Evolutionary conservation across 2,113 vertebrate species (phyloP), one percentile per base, ranked within the genome.

Genomic region (Tangachromis dhanisi): DNA sequence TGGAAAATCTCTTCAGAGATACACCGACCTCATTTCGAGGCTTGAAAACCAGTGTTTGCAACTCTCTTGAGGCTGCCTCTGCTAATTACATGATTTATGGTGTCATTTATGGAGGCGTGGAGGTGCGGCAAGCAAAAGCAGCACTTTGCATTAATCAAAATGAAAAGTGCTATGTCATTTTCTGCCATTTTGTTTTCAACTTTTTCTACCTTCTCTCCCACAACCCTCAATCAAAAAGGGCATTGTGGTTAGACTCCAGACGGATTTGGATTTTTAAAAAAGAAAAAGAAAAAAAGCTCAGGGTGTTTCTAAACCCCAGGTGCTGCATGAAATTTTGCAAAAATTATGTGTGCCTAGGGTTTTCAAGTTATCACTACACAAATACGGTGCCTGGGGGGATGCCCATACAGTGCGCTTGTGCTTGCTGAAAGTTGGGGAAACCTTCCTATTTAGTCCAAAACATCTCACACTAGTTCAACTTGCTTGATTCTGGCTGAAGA

Each of bases 31-130:
- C 68, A 83, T 92, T 94, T 89, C 45, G 55, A 83, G 63, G 80
- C 84, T 88, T 83, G 54, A 53, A 89, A 89, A 86, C 66, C 24
- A 79, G 66, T 54, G 61, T 86, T 89, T 21, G 31, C 24, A 68
- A 66, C 59, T 86, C 88, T 82, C 73, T 38, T 16, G 81, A 66
- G 87, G 68, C 66, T 88, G 85, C 66, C 66, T 26, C 38, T 29
- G 83, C 86, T 90, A 95, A 93, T 94, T 87, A 76, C 31, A 81
- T 91, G 91, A 94, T 93, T 92, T 93, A 95, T 91, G 84, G 89
- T 21, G 71, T 89, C 80, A 81, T 90, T 92, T 93, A 91, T 80
- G 83, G 85, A 84, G 84, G 68, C 35, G 38, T 45, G 84, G 84
- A 85, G 81, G 88, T 86, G 88, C 26, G 11, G 91, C 83, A 80